Evolutionary conservation across 2,888 invertebrate species (phyloP), one percentile per base, ranked within the genome.

Genomic region (Yponomeuta malinellus): DNA sequence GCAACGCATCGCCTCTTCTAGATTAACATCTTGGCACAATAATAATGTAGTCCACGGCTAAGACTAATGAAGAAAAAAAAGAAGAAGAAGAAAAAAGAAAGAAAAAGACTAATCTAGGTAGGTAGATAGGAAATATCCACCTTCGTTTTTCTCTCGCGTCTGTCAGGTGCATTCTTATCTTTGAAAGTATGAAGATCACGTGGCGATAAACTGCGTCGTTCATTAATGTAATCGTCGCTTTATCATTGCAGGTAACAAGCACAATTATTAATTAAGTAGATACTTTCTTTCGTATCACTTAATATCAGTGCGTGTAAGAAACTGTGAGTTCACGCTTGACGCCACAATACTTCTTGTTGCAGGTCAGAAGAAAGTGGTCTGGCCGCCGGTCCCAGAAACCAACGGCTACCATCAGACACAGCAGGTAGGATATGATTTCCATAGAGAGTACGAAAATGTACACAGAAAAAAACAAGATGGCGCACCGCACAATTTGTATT

Each of bases 281-380:
- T 10, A 66, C 66, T 66, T 66, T 66, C 66, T 29, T 37, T 66
- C 31, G 6, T 66, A 64, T 64, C 31, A 64, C 31, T 23, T 59
- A 59, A 59, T 59, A 59, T 59, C 52, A 59, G 52, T 59, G 15
- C 52, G 52, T 59, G 52, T 59, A 59, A 59, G 15, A 59, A 59
- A 59, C 52, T 12, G 6, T 59, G 52, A 59, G 52, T 59, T 59
- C 15, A 59, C 52, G 52, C 52, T 59, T 59, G 52, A 59, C 52
- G 52, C 12, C 52, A 59, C 15, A 15, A 33, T 68, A 69, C 73
- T 71, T 75, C 76, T 88, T 85, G 85, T 93, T 93, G 15, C 92
- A 97, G 97, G 95, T 86, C 94, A 95, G 79, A 97, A 96, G 93
- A 95, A 96, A 90, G 96, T 97, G 81, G 96, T 96, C 88, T 97